A percentile compares a stretch with the other conserved stretches of the same genome.
Conservation (phyloP, 1,140 invertebrate species). For the Spodoptera litura region DNA sequence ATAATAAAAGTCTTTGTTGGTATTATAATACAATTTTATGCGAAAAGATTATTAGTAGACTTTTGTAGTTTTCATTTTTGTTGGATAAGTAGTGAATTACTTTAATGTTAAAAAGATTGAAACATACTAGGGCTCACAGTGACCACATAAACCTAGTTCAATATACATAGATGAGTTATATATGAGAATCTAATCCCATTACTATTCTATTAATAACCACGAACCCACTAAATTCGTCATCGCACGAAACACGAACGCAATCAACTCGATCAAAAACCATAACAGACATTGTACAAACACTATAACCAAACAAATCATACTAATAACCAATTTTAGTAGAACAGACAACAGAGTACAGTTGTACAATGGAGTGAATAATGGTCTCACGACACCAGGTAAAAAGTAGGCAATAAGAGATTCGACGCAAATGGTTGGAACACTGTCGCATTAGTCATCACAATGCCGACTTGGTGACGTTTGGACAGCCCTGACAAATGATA, state of each 20-base stretch:
- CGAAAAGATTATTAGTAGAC: no score
- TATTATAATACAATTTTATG: no score
- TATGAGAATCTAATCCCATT: background rate
- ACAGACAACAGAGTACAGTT: conserved; percentile 60
- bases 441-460: conserved; percentile 80
- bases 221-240: conserved; percentile 20
- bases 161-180: no score
- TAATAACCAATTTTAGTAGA: conserved; percentile 60
- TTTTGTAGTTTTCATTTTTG: no score
- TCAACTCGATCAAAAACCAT: conserved; percentile 44
- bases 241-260: background rate
- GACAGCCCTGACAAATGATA: conserved; percentile 80
- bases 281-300: conserved; percentile 44
- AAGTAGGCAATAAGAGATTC: conserved; percentile 77
- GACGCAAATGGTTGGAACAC: conserved; percentile 76
- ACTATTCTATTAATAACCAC: conserved; percentile 16
- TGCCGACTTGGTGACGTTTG: conserved; percentile 78
- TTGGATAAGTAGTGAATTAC: no score
- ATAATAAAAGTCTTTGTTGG: no score
- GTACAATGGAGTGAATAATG: conserved; percentile 81
- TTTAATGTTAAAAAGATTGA: no score
- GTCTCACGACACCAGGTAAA: conserved; percentile 74
- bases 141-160: no score
- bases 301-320: conserved; percentile 39
- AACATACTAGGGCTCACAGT: no score